A percentile compares a stretch with the other conserved stretches of the same genome.
Conservation (phyloP, 2,888 invertebrate genomes). For the Lithophane semibrunnea region DNA sequence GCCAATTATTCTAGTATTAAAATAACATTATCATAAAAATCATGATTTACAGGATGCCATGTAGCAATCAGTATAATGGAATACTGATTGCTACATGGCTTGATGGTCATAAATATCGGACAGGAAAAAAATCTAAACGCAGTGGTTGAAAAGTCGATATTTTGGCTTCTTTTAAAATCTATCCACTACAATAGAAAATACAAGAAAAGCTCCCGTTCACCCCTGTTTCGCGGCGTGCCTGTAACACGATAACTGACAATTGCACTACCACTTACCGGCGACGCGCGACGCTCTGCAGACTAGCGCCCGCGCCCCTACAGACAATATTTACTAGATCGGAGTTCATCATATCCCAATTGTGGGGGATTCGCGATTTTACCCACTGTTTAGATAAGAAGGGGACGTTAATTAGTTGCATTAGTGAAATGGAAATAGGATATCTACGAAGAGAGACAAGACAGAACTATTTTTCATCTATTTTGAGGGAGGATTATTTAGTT, state of each 20-base stretch:
- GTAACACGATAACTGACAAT: constrained; percentile 77
- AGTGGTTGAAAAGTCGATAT: not conserved
- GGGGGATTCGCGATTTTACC: constrained; percentile 42
- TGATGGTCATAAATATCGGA: not conserved
- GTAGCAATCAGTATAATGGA: not conserved
- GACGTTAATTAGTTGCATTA: constrained; percentile 42
- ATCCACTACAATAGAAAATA: not conserved
- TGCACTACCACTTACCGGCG: constrained; percentile 71
- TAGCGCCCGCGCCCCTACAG: constrained; percentile 28
- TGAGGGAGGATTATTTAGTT: too few species aligned
- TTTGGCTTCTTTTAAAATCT: not conserved
- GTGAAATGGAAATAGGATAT: constrained; percentile 40
- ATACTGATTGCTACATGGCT: too few species aligned
- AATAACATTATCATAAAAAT: not conserved
- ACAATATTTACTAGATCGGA: constrained; percentile 50
- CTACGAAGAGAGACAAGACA: not conserved
- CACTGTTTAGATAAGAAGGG: constrained; percentile 33
- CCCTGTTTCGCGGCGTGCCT: constrained; percentile 42
- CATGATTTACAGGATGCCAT: not conserved
- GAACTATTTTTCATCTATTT: constrained; percentile 1
- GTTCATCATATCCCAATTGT: constrained; percentile 47
- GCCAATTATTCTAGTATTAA: not conserved
- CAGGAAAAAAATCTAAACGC: not conserved
- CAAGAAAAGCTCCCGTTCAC: constrained; percentile 16
- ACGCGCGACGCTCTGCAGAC: constrained; percentile 51